Evolutionary conservation across 1,140 invertebrate genomes (phyloP).

Genomic region (Pinna nobilis): DNA sequence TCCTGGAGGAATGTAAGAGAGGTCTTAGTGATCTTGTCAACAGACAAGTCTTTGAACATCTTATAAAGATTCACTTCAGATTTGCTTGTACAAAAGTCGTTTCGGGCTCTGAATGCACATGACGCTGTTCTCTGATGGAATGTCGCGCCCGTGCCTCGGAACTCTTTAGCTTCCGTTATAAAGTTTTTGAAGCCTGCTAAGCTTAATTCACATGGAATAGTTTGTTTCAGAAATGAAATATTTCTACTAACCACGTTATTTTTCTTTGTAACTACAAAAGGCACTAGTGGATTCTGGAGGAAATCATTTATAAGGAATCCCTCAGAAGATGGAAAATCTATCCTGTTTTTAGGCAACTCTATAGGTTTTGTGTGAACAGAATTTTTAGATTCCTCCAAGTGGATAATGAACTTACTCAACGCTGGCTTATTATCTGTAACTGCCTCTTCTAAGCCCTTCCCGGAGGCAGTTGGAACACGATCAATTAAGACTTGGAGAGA

Average conservation of each 20-base stretch:
- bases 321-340: constrained; percentile 13
- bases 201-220: constrained; percentile 52
- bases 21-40: constrained; percentile 46
- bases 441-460: constrained; percentile 92
- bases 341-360: background rate
- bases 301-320: constrained; percentile 34
- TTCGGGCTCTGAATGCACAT: constrained; percentile 43
- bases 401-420: constrained; percentile 50
- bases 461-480: constrained; percentile 93
- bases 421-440: constrained; percentile 85
- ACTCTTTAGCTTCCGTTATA: constrained; percentile 43
- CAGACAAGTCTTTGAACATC: constrained; percentile 46
- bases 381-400: constrained; percentile 40
- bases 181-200: constrained; percentile 54
- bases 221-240: constrained; percentile 31
- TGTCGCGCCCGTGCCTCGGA: constrained; percentile 59
- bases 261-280: background rate
- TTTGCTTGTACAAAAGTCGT: constrained; percentile 27
- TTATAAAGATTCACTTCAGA: constrained; percentile 27
- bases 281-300: constrained; percentile 27
- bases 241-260: constrained; percentile 23
- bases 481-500: constrained; percentile 95
- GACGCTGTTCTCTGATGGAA: constrained; percentile 53
- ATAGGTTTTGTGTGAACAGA: background rate
- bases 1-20: constrained; percentile 55